Evolutionary conservation across 2,888 invertebrate genomes (phyloP), one percentile per base, ranked within the genome.

Genomic region (Mayetiola destructor): DNA sequence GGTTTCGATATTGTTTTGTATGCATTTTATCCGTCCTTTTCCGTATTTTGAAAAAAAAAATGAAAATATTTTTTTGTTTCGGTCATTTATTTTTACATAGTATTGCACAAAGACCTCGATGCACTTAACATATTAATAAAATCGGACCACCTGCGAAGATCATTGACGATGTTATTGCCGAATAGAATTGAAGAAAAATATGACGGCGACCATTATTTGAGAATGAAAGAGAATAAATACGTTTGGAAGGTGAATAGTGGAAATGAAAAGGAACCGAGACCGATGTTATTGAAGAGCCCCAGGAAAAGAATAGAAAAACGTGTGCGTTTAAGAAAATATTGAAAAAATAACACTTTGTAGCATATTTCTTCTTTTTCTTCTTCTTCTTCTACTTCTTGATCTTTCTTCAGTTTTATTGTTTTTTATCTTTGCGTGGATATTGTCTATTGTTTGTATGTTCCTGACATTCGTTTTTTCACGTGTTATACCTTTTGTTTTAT

Each of bases 71-170:
- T n/a, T n/a, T n/a, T n/a, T n/a, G n/a, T n/a, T n/a, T n/a, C n/a
- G n/a, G n/a, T n/a, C n/a, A n/a, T n/a, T n/a, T n/a, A n/a, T 32
- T 8, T 32, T 36, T 36, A n/a, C 14, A 21, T 42, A 14, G 6
- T 48, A 48, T 48, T 27, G 27, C 48, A 48, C 27, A 48, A 48
- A 48, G 12, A 48, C n/a, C n/a, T n/a, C 27, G 27, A 27, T 48
- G 48, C 48, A 27, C 48, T 48, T 48, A 48, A 48, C 27, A 48
- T 48, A 48, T 48, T 48, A 48, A 48, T 48, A 48, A 48, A 48
- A 48, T 48, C n/a, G 48, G 48, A 48, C 48, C 48, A 48, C 48
- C 48, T 27, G 48, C 48, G 48, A 27, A 27, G 48, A 48, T 12
- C 6, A 14, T n/a, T n/a, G n/a, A n/a, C n/a, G n/a, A n/a, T n/a